phyloP scores from a whole-genome alignment of 1,140 invertebrate species.

The Euborellia annulipes region DNA sequence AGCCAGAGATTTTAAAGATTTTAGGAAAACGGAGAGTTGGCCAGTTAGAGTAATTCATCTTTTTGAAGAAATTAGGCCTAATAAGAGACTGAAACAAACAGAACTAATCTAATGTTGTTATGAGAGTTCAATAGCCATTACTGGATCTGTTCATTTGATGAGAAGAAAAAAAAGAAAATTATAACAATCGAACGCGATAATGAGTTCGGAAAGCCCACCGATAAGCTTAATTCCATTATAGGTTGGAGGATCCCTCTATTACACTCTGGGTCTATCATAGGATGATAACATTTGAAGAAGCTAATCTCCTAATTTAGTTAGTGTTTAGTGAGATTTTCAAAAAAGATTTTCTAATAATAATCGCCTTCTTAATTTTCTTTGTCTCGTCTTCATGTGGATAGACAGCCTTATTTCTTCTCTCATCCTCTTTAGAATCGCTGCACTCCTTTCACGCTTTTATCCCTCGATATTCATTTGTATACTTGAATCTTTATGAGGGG shows the following conservation, averaged over 20 bases:
- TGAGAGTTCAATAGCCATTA: too few species aligned
- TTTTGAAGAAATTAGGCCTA: too few species aligned
- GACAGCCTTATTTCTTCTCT: slow-evolving; percentile 49
- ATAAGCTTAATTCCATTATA: slow-evolving; percentile 38
- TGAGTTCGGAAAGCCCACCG: slow-evolving; percentile 27
- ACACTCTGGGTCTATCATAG: slow-evolving; percentile 45
- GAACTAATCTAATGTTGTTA: too few species aligned
- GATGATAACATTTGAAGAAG: slow-evolving; percentile 45
- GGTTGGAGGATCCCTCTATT: slow-evolving; percentile 44
- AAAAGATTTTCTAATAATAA: background rate
- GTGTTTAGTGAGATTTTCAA: background rate
- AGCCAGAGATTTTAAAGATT: too few species aligned
- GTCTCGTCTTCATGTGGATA: slow-evolving; percentile 48
- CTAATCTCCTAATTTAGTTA: slow-evolving; percentile 24
- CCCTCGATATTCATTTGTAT: slow-evolving; percentile 60
- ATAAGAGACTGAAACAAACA: too few species aligned
- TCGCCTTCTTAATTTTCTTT: background rate
- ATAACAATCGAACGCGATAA: slow-evolving; percentile 18
- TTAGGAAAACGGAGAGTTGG: too few species aligned
- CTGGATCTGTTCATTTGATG: slow-evolving; percentile 3
- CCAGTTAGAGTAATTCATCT: too few species aligned
- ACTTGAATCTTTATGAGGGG: too few species aligned
- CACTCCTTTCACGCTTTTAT: slow-evolving; percentile 47
- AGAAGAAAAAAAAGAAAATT: slow-evolving; percentile 12
- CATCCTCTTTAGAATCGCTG: slow-evolving; percentile 50